Evolutionary conservation across 2,797 vertebrate genomes (phyloP), one percentile per base, ranked within the genome.

Genomic region (Crenuchus spilurus): DNA sequence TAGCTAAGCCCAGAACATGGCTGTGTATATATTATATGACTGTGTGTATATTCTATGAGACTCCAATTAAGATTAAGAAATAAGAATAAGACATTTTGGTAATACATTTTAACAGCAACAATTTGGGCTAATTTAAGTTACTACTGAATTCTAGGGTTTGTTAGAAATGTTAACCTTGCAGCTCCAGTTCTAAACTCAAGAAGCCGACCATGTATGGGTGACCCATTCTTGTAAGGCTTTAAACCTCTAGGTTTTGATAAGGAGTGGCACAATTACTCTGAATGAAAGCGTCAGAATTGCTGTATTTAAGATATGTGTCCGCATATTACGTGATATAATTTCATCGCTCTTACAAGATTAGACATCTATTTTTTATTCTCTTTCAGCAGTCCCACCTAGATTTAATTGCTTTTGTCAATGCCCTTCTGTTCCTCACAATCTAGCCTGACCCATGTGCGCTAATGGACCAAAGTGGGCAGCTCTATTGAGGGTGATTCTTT

Each of bases 401-500:
- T 31, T 48, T 64, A 64, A 64, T 48, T 64, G 62, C 6, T 31
- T 64, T 64, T 10, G 42, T 64, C 61, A 46, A 30, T 46, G 41
- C 41, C 61, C 61, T 31, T 46, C 61, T 64, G 42, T 64, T 48
- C n/a, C 62, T 26, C n/a, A 48, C 26, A 48, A 46, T 48, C 42
- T 31, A 8, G 9, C 28, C 1, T 31, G 42, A 8, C 22, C 28
- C 28, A 6, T 31, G 62, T 33, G 4, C 42, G 28, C 62, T 31
- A 64, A 64, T 64, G 42, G 62, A 24, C 61, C 30, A n/a, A 63
- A 63, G 61, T 35, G 57, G 49, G 57, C 44, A 60, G 69, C 44
- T 7, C 48, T n/a, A 72, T 26, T 61, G 20, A 39, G 71, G 57
- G 68, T 55, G 46, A 77, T 61, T 72, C 24, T 42, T 73, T 77